phyloP scores from a whole-genome alignment of 2,113 vertebrate genomes.

The Arenaria interpres region DNA sequence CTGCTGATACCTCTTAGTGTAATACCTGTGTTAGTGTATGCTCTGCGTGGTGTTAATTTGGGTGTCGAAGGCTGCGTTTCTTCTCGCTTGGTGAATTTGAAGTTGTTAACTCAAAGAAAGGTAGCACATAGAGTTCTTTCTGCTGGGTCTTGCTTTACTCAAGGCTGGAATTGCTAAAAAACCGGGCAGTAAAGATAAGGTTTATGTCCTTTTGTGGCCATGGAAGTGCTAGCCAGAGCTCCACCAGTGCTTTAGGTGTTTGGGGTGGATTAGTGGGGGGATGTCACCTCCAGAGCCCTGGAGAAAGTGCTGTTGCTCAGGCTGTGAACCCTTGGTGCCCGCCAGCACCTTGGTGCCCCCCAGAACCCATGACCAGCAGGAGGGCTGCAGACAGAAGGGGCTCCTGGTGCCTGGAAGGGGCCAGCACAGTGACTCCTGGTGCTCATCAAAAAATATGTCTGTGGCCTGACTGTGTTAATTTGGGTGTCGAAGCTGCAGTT shows the following conservation, averaged over 20 bases:
- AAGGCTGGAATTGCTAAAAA: rapidly evolving
- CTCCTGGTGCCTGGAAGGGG: too few species aligned
- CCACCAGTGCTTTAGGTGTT: background rate
- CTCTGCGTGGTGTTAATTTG: too few species aligned
- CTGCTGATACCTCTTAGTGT: too few species aligned
- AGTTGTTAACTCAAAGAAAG: background rate
- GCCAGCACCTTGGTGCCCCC: background rate
- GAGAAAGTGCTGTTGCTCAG: background rate
- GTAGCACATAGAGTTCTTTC: background rate
- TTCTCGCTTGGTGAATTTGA: too few species aligned
- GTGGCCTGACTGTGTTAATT: rapidly evolving
- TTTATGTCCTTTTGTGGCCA: rapidly evolving
- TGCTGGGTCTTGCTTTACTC: background rate
- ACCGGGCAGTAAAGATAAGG: background rate
- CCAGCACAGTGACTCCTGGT: background rate
- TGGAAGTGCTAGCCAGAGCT: background rate
- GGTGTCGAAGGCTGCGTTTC: too few species aligned
- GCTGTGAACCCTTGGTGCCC: background rate
- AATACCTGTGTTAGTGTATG: rapidly evolving
- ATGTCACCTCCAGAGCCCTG: background rate
- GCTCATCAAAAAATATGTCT: rapidly evolving
- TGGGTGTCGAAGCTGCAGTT: rapidly evolving
- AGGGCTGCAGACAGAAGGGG: background rate
- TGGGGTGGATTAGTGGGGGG: background rate
- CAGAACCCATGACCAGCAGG: rapidly evolving